A percentile compares a stretch with the other conserved stretches of the same genome.
Evolutionary conservation across 23 tunicate genomes (phyloP).

Genomic region (Clavelina lepadiformis): DNA sequence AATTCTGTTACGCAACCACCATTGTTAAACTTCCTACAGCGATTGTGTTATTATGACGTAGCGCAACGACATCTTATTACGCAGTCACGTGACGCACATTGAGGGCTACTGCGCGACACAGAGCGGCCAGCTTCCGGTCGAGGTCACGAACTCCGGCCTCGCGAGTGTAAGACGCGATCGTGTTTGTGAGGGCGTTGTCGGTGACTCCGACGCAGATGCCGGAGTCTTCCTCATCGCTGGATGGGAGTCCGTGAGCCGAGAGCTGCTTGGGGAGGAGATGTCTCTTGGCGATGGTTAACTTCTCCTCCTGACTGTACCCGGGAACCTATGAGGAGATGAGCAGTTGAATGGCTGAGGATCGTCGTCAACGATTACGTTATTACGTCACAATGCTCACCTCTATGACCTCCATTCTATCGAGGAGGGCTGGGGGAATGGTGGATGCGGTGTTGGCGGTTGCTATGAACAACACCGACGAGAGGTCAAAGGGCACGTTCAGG

Average conservation of each 20-base stretch:
- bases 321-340: slow-evolving; percentile 21
- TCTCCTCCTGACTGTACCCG: slow-evolving; percentile 65
- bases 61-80: too few species aligned
- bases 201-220: neutral
- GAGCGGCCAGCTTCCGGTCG: slow-evolving; percentile 43
- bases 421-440: slow-evolving; percentile 42
- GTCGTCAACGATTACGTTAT: too few species aligned
- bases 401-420: slow-evolving; percentile 61
- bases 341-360: too few species aligned
- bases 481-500: slow-evolving; percentile 60
- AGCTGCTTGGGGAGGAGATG: slow-evolving; percentile 64
- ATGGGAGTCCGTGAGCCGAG: slow-evolving; percentile 31
- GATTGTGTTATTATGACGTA: too few species aligned
- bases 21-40: too few species aligned
- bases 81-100: slow-evolving; percentile 45
- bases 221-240: neutral
- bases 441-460: slow-evolving; percentile 42
- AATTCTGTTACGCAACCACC: too few species aligned
- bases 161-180: slow-evolving; percentile 37
- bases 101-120: slow-evolving; percentile 43
- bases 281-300: slow-evolving; percentile 30
- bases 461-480: slow-evolving; percentile 49
- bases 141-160: slow-evolving; percentile 65
- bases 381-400: slow-evolving; percentile 30
- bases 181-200: slow-evolving; percentile 24